Evolutionary conservation across 2,797 vertebrate genomes (phyloP).

Genomic region (Gouania willdenowi): DNA sequence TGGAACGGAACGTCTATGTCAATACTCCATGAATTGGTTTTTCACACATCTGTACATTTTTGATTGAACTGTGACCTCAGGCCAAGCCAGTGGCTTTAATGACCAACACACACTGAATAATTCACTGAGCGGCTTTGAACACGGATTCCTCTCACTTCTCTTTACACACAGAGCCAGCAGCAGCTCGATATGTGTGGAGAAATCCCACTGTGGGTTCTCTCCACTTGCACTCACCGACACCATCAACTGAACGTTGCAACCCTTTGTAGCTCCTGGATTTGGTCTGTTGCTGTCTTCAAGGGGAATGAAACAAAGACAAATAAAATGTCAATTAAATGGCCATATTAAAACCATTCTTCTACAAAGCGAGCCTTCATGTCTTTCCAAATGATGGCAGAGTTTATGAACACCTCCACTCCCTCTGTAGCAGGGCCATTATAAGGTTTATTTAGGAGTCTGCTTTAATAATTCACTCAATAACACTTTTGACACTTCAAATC

Average conservation of each 20-base stretch:
- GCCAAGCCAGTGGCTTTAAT: constrained; percentile 11
- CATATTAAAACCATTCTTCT: background rate
- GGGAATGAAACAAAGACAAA: background rate
- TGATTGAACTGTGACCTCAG: constrained; percentile 34
- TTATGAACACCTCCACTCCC: no score
- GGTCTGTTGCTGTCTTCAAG: background rate
- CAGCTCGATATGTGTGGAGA: no score
- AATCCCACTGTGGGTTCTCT: constrained; percentile 21
- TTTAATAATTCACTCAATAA: constrained; percentile 39
- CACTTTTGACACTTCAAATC: constrained; percentile 13
- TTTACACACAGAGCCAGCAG: constrained; percentile 28
- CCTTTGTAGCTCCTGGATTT: background rate
- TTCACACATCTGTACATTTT: constrained; percentile 28
- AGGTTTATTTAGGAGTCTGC: constrained; percentile 13
- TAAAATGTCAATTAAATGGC: background rate
- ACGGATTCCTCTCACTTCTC: constrained; percentile 53
- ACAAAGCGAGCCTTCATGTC: background rate
- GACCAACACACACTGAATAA: constrained; percentile 53
- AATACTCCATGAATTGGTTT: constrained; percentile 24
- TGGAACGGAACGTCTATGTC: constrained; percentile 31
- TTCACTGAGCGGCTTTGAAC: constrained; percentile 54
- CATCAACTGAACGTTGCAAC: background rate
- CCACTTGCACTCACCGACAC: constrained; percentile 39
- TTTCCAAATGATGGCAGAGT: no score
- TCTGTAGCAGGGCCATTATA: constrained; percentile 9